Conservation (phyloP, 2,888 invertebrate genomes). For the Cenopis cana region DNA sequence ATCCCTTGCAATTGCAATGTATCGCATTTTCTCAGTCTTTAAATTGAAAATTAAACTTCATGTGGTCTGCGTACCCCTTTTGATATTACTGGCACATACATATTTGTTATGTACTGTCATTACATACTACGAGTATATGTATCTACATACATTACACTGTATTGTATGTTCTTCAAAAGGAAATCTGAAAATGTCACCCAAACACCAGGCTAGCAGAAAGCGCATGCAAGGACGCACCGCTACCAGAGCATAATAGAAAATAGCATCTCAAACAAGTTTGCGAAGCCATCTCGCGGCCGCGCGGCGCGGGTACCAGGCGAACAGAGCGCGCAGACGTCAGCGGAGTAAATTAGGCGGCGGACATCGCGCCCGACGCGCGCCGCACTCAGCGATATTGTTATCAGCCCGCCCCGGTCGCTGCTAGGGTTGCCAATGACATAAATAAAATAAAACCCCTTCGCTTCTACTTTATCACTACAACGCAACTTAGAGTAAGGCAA, state of each 20-base stretch:
- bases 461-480: no score
- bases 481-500: no score
- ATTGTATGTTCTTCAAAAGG: not conserved
- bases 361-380: conserved; percentile 56
- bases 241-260: conserved; percentile 42
- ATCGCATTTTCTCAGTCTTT: no score
- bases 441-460: not conserved
- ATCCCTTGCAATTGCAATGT: no score
- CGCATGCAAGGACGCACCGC: conserved; percentile 27
- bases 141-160: no score
- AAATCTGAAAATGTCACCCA: conserved; percentile 10
- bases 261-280: conserved; percentile 40
- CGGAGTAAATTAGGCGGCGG: conserved; percentile 67
- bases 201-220: conserved; percentile 60
- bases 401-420: conserved; percentile 72
- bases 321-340: conserved; percentile 59
- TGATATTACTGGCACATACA: no score
- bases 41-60: no score
- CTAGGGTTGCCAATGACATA: conserved; percentile 58
- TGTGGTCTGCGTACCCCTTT: no score
- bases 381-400: conserved; percentile 83
- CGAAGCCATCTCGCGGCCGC: conserved; percentile 48
- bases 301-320: conserved; percentile 53
- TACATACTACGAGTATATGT: no score
- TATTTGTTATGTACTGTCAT: no score